Conservation (phyloP, 2,888 invertebrate species). For the Thymelicus lineola region DNA sequence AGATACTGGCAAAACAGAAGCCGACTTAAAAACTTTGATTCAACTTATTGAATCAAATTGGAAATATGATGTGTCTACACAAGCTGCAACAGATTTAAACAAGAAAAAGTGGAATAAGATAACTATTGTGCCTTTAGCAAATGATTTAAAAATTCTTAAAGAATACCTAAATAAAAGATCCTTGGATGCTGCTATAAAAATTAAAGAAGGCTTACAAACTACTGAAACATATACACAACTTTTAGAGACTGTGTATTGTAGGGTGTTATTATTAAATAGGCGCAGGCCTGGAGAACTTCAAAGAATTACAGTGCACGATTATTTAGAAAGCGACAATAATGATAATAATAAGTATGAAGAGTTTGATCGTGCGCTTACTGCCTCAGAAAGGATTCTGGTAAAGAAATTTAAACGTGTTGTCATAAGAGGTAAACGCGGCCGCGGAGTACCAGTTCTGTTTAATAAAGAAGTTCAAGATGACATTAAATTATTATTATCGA, state of each 20-base stretch:
- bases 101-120: conserved; percentile 48
- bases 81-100: conserved; percentile 49
- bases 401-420: conserved; percentile 49
- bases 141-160: conserved; percentile 46
- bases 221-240: conserved; percentile 44
- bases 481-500: too few species aligned
- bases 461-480: conserved; percentile 46
- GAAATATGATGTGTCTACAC: conserved; percentile 43
- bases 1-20: conserved; percentile 44
- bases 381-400: conserved; percentile 46
- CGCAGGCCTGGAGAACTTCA: conserved; percentile 48
- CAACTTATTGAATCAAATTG: conserved; percentile 35
- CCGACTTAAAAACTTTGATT: conserved; percentile 46
- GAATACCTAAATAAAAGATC: conserved; percentile 40
- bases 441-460: conserved; percentile 51
- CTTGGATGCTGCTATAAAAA: conserved; percentile 30
- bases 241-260: conserved; percentile 48
- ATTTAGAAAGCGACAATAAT: too few species aligned
- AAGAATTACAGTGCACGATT: conserved; percentile 37
- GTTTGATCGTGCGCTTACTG: conserved; percentile 22
- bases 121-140: conserved; percentile 47
- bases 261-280: conserved; percentile 47
- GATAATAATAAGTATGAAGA: conserved; percentile 1
- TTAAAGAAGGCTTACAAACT: conserved; percentile 40
- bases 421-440: conserved; percentile 48